Conservation (phyloP, 2,113 vertebrate genomes). For the Amphiprion percula region DNA sequence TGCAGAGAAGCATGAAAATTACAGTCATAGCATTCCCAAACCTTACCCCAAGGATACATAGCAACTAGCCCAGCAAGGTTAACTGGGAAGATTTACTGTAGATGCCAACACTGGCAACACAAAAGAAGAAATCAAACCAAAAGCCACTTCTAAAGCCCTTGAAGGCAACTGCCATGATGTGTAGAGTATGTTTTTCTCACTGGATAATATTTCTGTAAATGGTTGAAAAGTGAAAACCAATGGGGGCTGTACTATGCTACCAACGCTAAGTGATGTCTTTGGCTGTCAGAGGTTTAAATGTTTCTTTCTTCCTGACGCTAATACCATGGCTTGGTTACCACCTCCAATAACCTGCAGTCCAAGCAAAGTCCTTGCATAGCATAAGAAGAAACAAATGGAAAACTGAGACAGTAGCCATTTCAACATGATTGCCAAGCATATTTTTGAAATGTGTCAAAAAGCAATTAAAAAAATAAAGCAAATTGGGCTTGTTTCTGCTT, state of each 20-base stretch:
- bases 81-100: neutral
- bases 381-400: neutral
- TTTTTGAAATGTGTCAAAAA: no score
- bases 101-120: conserved; percentile 8
- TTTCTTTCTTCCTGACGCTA: conserved; percentile 41
- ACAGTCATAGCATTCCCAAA: conserved; percentile 22
- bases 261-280: conserved; percentile 21
- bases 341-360: conserved; percentile 10
- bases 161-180: neutral
- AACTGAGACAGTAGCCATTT: no score
- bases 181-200: neutral
- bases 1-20: conserved; percentile 8
- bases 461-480: no score
- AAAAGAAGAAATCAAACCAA: conserved; percentile 9
- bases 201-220: conserved; percentile 17
- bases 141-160: conserved; percentile 1
- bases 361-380: conserved; percentile 16
- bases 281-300: conserved; percentile 25
- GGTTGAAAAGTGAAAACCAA: neutral
- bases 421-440: no score
- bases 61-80: conserved; percentile 15
- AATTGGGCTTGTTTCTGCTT: no score
- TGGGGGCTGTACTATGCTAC: neutral
- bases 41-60: conserved; percentile 20
- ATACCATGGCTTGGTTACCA: conserved; percentile 35